These are phyloP conservation scores for Carassius gibelio DNA, from an alignment of 2,113 vertebrate species.

Conservation along the genomic window DNA sequence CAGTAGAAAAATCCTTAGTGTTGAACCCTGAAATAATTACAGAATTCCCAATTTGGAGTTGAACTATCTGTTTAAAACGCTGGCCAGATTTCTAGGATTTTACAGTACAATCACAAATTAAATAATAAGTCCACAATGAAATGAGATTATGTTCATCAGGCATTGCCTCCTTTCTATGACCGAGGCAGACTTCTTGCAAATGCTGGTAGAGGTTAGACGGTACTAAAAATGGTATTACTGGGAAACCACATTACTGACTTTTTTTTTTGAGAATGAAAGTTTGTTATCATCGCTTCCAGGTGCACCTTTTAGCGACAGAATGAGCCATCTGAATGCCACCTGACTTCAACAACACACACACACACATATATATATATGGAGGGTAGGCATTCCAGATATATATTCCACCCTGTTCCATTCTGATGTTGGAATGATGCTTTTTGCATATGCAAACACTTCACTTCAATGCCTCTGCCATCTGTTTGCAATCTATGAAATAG, in stretches of 20 bases:
- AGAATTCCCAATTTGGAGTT: not conserved
- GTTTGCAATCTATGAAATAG: conserved; percentile 45
- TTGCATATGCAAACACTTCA: conserved; percentile 39
- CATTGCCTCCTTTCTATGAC: conserved; percentile 13
- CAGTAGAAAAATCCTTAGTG: no score
- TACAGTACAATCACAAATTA: conserved; percentile 39
- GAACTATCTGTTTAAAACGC: not conserved
- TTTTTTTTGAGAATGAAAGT: conserved; percentile 31
- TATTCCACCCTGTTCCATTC: conserved; percentile 29
- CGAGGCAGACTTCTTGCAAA: conserved; percentile 25
- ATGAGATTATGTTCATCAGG: conserved; percentile 21
- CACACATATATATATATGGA: not conserved
- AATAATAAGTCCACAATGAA: conserved; percentile 6
- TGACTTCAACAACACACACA: not conserved
- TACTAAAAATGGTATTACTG: conserved; percentile 28
- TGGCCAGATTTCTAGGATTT: not conserved
- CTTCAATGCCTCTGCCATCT: conserved; percentile 24
- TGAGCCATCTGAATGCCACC: not conserved
- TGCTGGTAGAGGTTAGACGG: conserved; percentile 26
- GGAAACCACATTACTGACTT: not conserved
- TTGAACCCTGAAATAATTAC: not conserved
- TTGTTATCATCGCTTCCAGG: conserved; percentile 35
- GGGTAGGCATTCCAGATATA: not conserved
- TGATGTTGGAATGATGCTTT: conserved; percentile 24
- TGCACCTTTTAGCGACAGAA: conserved; percentile 31